Conservation (phyloP, 2,113 vertebrate species). For the Neolamprologus tretocephalus region DNA sequence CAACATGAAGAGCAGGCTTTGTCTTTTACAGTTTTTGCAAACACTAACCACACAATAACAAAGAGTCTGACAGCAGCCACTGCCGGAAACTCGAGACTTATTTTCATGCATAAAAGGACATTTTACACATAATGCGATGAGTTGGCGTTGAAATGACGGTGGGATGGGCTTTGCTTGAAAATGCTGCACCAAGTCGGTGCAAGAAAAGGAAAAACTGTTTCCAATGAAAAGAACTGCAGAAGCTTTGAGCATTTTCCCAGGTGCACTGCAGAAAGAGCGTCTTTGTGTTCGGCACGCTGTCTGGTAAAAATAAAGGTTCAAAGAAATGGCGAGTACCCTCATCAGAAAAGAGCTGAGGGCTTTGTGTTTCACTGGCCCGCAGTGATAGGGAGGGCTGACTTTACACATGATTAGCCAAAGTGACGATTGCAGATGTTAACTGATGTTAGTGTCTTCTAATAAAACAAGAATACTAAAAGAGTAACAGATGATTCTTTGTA, state of each 20-base stretch:
- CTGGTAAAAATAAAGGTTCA: background rate
- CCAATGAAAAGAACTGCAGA: background rate
- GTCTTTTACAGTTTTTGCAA: background rate
- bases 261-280: background rate
- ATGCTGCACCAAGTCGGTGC: background rate
- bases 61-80: background rate
- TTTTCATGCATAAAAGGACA: slow-evolving; percentile 15
- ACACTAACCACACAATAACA: background rate
- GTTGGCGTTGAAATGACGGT: background rate
- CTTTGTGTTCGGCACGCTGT: background rate
- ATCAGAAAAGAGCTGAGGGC: background rate
- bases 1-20: slow-evolving; percentile 12
- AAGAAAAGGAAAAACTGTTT: background rate
- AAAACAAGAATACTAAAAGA: background rate
- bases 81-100: background rate
- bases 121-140: slow-evolving; percentile 9
- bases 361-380: background rate
- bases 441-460: background rate
- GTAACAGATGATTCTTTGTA: background rate
- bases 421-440: background rate
- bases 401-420: background rate
- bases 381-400: background rate
- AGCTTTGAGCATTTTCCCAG: background rate
- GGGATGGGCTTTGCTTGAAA: background rate
- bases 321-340: background rate